phyloP scores from a whole-genome alignment of 2,888 invertebrate species.

The Tetranychus piercei region DNA sequence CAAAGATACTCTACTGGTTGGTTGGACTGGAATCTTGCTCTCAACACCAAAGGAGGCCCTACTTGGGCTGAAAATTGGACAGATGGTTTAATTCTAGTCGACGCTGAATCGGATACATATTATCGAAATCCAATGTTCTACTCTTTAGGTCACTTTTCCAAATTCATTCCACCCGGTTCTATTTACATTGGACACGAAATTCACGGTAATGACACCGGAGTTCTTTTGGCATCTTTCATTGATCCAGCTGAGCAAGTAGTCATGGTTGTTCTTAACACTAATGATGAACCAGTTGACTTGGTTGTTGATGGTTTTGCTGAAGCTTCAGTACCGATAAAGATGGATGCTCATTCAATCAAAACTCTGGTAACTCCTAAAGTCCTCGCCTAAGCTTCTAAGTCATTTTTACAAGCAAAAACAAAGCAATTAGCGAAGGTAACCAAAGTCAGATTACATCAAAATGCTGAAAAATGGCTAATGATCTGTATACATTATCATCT shows the following conservation, averaged over 20 bases:
- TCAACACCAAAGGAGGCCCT: slow-evolving; percentile 38
- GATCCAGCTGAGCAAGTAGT: not conserved
- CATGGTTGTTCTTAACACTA: not conserved
- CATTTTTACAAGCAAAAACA: slow-evolving; percentile 29
- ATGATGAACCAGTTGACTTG: not conserved
- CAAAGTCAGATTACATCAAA: not conserved
- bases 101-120: slow-evolving; percentile 34
- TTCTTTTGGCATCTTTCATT: not conserved
- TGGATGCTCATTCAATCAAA: not conserved
- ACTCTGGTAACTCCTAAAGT: not conserved
- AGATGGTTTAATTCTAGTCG: slow-evolving; percentile 39
- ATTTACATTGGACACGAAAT: slow-evolving; percentile 7
- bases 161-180: slow-evolving; percentile 29
- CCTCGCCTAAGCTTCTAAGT: slow-evolving; percentile 28
- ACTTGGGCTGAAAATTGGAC: slow-evolving; percentile 39
- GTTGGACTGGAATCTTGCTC: slow-evolving; percentile 41
- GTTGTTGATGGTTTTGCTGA: not conserved
- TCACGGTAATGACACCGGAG: not conserved
- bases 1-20: slow-evolving; percentile 39
- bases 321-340: not conserved
- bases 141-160: slow-evolving; percentile 39
- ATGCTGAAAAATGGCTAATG: not conserved
- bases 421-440: not conserved
- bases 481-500: not conserved
- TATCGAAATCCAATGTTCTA: slow-evolving; percentile 43